Evolutionary conservation across 2,888 invertebrate genomes (phyloP).

Genomic region (Drosophila borborema): DNA sequence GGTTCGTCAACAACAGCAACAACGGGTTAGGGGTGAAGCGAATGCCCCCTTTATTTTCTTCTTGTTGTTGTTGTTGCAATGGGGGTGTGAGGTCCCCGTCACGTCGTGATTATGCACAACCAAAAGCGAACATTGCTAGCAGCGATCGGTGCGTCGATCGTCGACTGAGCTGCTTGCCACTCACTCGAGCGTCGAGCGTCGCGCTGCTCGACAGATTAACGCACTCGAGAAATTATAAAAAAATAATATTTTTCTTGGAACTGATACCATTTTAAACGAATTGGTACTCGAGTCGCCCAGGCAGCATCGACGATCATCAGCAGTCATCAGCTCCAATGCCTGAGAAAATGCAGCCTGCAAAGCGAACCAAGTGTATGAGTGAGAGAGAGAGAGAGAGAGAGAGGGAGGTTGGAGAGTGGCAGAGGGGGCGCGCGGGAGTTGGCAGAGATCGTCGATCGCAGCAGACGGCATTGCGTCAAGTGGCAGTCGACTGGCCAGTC

Average conservation of each 20-base stretch:
- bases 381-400: neutral
- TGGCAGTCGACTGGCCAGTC: constrained; percentile 76
- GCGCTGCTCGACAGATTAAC: constrained; percentile 80
- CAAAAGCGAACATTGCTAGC: constrained; percentile 3
- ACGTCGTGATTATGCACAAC: constrained; percentile 76
- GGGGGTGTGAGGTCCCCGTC: constrained; percentile 17
- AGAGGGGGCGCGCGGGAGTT: neutral
- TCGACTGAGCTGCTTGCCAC: constrained; percentile 47
- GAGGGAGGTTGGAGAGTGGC: neutral
- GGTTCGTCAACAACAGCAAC: constrained; percentile 38
- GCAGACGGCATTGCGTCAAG: constrained; percentile 81
- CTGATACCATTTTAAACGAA: constrained; percentile 84
- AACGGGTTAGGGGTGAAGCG: neutral
- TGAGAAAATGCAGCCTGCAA: constrained; percentile 51
- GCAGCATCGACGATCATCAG: constrained; percentile 55
- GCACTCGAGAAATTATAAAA: constrained; percentile 84
- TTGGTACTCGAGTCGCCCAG: constrained; percentile 77
- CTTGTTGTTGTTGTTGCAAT: neutral
- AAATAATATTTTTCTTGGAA: constrained; percentile 83
- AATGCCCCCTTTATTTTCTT: neutral
- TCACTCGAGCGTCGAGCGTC: constrained; percentile 50
- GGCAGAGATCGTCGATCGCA: constrained; percentile 26
- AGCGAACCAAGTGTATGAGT: neutral
- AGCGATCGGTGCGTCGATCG: constrained; percentile 24
- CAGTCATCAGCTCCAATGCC: constrained; percentile 24